Conservation (phyloP, 2,797 vertebrate species). For the Cryptoprocta ferox region DNA sequence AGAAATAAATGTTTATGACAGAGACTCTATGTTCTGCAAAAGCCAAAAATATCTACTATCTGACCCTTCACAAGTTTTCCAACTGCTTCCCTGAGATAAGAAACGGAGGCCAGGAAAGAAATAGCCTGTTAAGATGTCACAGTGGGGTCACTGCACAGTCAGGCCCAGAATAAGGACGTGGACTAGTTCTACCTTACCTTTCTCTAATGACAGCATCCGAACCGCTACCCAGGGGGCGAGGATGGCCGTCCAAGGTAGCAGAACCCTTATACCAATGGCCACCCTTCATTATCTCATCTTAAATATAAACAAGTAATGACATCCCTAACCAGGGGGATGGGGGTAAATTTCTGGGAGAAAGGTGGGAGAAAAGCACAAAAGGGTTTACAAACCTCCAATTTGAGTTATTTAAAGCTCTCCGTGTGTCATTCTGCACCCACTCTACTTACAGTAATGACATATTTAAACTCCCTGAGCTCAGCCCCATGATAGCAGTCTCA, state of each 20-base stretch:
- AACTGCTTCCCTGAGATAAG: neutral
- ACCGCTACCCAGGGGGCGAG: neutral
- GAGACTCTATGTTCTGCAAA: neutral
- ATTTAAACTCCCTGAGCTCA: constrained; percentile 22
- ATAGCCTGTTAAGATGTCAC: neutral
- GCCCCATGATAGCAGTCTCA: constrained; percentile 34
- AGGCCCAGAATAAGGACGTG: neutral
- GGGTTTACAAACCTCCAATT: constrained; percentile 30
- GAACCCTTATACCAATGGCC: neutral
- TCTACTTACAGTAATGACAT: constrained; percentile 35
- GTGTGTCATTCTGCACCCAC: constrained; percentile 25
- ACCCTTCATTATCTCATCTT: neutral
- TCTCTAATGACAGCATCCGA: neutral
- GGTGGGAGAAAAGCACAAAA: neutral
- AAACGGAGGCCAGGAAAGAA: neutral
- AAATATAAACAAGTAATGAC: neutral
- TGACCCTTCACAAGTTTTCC: neutral
- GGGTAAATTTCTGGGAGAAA: neutral
- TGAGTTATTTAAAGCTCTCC: constrained; percentile 48
- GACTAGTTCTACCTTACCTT: neutral
- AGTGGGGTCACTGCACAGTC: neutral
- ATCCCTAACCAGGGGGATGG: neutral
- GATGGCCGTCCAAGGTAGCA: neutral
- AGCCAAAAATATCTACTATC: neutral
- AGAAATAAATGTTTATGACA: neutral